These are phyloP conservation scores for Rhopalosiphum maidis DNA, from an alignment of 1,140 invertebrate genomes.

Conservation along the genomic window DNA sequence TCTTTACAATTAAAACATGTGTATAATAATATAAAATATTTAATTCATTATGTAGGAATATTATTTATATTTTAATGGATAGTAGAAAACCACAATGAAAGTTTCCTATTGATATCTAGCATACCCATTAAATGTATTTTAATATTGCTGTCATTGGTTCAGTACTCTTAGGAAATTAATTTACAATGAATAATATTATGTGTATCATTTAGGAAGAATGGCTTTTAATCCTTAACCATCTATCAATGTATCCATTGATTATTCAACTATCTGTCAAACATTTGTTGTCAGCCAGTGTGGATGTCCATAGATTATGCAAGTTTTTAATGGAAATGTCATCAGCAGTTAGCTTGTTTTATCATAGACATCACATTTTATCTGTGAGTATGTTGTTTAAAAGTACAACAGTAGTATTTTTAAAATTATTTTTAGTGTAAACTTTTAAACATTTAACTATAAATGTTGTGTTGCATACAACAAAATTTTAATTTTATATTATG, in stretches of 20 bases:
- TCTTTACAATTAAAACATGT: too few relatives aligned
- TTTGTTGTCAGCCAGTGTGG: neutral
- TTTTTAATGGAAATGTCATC: conserved; percentile 53
- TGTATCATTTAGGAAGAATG: conserved; percentile 43
- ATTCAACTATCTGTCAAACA: conserved; percentile 39
- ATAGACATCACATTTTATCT: conserved; percentile 26
- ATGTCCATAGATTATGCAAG: conserved; percentile 23
- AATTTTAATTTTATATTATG: neutral
- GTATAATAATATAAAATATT: too few relatives aligned
- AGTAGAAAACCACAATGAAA: too few relatives aligned
- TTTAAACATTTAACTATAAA: neutral
- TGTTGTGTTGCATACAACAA: neutral
- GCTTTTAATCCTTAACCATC: conserved; percentile 16
- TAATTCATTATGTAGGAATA: too few relatives aligned
- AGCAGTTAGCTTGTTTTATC: conserved; percentile 33
- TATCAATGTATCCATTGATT: conserved; percentile 3
- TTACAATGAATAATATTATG: neutral
- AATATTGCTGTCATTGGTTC: neutral
- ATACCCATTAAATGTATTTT: too few relatives aligned
- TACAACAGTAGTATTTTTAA: neutral
- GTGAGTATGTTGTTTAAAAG: neutral
- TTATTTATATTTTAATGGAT: too few relatives aligned
- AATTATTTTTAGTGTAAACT: neutral
- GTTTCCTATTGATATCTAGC: too few relatives aligned
- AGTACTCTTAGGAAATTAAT: neutral